Conservation (phyloP, 2,113 vertebrate genomes). For the Centropristis striata region DNA sequence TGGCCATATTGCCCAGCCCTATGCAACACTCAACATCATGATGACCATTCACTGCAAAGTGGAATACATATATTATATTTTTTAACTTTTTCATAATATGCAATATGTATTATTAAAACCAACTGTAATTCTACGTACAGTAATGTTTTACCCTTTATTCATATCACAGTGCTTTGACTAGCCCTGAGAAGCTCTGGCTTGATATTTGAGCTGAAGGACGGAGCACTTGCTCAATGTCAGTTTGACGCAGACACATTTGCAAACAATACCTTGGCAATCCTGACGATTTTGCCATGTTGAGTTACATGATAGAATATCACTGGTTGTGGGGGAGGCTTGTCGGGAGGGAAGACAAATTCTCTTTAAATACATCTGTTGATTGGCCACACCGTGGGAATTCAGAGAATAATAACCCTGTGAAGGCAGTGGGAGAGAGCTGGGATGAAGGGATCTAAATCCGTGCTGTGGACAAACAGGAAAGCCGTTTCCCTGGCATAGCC, state of each 20-base stretch:
- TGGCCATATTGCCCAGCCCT: no score
- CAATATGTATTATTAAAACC: no score
- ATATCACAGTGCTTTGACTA: no score
- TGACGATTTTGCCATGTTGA: slow-evolving; percentile 39
- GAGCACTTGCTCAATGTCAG: slow-evolving; percentile 28
- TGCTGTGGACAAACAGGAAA: slow-evolving; percentile 73
- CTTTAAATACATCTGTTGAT: slow-evolving; percentile 76
- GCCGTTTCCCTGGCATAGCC: slow-evolving; percentile 72
- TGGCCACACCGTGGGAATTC: slow-evolving; percentile 75
- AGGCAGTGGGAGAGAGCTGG: slow-evolving; percentile 41
- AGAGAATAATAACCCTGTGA: slow-evolving; percentile 63
- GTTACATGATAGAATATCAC: slow-evolving; percentile 30
- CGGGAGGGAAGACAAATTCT: slow-evolving; percentile 34
- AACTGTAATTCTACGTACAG: background rate
- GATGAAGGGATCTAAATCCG: slow-evolving; percentile 72
- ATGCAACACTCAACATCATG: no score
- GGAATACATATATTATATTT: no score
- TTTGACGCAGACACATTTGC: slow-evolving; percentile 40
- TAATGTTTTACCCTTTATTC: background rate
- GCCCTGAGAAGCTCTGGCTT: background rate
- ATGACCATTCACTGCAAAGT: no score
- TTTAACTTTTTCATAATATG: no score
- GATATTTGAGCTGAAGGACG: slow-evolving; percentile 14
- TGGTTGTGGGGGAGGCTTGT: slow-evolving; percentile 19
- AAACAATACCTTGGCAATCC: slow-evolving; percentile 62